Percentiles rank a stretch among this genome's conserved stretches.
phyloP scores from a whole-genome alignment of 2,797 vertebrate species.

The Characodon lateralis region DNA sequence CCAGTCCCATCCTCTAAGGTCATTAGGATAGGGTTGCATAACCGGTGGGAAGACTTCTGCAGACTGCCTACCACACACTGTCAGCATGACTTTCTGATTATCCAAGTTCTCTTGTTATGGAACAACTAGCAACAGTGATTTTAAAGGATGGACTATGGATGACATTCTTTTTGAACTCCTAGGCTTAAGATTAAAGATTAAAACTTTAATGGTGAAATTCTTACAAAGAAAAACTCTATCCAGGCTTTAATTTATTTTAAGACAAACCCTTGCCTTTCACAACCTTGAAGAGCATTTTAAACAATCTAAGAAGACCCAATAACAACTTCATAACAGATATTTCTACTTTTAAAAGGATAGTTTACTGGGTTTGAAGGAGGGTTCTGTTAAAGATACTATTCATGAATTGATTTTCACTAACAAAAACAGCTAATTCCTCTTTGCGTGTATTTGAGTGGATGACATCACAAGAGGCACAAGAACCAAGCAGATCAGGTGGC shows the following conservation, averaged over 20 bases:
- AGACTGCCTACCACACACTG: conserved; percentile 70
- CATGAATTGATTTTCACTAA: background rate
- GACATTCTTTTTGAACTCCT: conserved; percentile 41
- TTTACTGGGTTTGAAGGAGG: background rate
- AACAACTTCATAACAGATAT: background rate
- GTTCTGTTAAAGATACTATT: background rate
- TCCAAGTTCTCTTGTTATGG: conserved; percentile 69
- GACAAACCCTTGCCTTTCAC: conserved; percentile 27
- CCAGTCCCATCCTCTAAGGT: conserved; percentile 74
- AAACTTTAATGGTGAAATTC: conserved; percentile 34
- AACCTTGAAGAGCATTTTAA: conserved; percentile 7
- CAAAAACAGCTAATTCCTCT: background rate
- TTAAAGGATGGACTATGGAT: conserved; percentile 47
- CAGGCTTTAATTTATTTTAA: background rate
- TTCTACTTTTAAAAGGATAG: background rate
- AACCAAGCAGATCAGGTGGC: background rate
- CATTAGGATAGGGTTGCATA: conserved; percentile 76
- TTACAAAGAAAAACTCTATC: conserved; percentile 14
- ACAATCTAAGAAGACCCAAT: background rate
- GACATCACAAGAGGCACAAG: background rate
- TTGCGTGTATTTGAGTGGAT: background rate
- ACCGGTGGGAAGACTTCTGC: conserved; percentile 70
- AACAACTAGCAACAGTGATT: conserved; percentile 54
- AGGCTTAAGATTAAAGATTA: conserved; percentile 33
- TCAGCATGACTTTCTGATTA: conserved; percentile 77